phyloP scores from a whole-genome alignment of 2,113 vertebrate species.

The Leucopternis melanops region DNA sequence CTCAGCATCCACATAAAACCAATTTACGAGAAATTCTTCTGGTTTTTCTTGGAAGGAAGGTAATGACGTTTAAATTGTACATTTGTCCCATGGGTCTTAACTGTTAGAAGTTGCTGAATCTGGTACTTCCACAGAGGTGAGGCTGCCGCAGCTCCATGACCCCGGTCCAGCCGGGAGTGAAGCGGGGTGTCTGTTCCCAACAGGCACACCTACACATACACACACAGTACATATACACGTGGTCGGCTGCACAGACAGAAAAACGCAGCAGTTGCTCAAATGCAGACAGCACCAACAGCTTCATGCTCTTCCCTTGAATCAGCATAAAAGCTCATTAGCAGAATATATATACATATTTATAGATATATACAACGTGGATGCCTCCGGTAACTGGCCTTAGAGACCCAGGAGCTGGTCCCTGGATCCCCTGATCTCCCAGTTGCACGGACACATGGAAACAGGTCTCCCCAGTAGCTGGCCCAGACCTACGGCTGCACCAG shows the following conservation, averaged over 20 bases:
- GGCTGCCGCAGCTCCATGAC: background rate
- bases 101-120: background rate
- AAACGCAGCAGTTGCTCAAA: background rate
- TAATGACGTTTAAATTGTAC: slow-evolving; percentile 19
- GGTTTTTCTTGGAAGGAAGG: background rate
- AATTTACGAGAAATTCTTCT: background rate
- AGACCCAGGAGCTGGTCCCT: background rate
- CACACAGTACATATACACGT: too few relatives aligned
- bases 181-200: background rate
- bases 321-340: background rate
- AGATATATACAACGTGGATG: background rate
- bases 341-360: background rate
- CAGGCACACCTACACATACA: background rate
- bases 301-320: background rate
- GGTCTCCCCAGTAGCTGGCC: background rate
- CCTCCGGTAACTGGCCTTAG: background rate
- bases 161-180: background rate
- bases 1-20: background rate
- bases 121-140: background rate
- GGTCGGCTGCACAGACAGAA: background rate
- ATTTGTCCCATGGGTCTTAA: background rate
- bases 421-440: background rate
- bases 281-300: background rate
- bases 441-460: background rate
- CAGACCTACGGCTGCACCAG: background rate